Conservation (phyloP, 1,140 invertebrate genomes). For the Frieseomelitta varia region DNA sequence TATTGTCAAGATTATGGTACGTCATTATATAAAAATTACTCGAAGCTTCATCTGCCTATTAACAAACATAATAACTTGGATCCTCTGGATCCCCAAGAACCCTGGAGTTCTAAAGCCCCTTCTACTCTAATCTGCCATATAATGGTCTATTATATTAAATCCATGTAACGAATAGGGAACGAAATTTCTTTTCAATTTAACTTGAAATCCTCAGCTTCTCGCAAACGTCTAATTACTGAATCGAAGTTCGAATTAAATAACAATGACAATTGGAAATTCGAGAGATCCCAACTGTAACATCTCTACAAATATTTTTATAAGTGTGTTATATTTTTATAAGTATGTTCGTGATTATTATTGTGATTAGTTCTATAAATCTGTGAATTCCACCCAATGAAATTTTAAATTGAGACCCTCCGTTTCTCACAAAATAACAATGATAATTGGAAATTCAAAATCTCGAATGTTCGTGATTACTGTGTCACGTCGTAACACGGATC, state of each 20-base stretch:
- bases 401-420: no score
- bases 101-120: neutral
- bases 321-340: no score
- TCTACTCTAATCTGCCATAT: neutral
- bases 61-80: neutral
- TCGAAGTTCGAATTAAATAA: neutral
- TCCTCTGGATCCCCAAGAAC: neutral
- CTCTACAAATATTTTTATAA: no score
- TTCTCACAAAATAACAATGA: no score
- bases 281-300: no score
- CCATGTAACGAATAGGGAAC: neutral
- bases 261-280: no score
- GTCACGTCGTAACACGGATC: no score
- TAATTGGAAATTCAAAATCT: no score
- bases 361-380: no score
- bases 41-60: neutral
- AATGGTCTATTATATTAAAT: neutral
- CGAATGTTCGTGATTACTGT: neutral
- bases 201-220: neutral
- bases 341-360: no score
- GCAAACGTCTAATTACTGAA: neutral
- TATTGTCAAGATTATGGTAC: neutral
- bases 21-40: neutral
- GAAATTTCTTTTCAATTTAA: neutral
- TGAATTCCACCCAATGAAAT: no score